Evolutionary conservation across 23 tunicate genomes (phyloP).

Genomic region (Pegea sp.): DNA sequence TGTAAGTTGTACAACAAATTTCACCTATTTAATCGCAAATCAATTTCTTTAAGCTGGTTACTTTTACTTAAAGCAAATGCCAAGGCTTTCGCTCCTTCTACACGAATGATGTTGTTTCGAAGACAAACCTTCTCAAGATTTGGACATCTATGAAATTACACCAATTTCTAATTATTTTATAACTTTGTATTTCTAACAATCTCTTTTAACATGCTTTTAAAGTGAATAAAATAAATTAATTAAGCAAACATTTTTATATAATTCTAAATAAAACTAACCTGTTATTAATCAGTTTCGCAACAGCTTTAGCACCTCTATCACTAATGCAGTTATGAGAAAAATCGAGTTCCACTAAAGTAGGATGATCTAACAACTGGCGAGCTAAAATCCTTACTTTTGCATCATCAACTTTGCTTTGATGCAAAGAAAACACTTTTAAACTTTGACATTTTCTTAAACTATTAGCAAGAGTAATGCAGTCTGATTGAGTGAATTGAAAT

Average conservation of each 20-base stretch:
- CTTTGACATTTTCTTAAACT: constrained; percentile 28
- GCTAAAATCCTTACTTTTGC: constrained; percentile 35
- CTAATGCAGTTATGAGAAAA: constrained; percentile 71
- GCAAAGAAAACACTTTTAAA: constrained; percentile 30
- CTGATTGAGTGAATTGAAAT: constrained; percentile 80
- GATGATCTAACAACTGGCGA: constrained; percentile 69
- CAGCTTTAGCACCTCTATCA: constrained; percentile 79
- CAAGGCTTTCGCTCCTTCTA: constrained; percentile 70
- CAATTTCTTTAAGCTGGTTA: constrained; percentile 15
- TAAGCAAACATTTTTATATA: too few species aligned
- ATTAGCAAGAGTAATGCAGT: constrained; percentile 51
- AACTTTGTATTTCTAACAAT: background rate
- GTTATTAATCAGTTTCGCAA: constrained; percentile 87
- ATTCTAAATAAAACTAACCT: constrained; percentile 17
- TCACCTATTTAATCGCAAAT: constrained; percentile 65
- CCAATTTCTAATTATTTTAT: background rate
- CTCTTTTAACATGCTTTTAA: background rate
- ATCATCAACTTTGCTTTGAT: constrained; percentile 80
- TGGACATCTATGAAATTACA: constrained; percentile 42
- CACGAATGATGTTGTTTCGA: constrained; percentile 44
- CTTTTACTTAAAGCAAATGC: constrained; percentile 69
- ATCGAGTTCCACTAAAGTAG: constrained; percentile 33
- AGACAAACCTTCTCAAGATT: constrained; percentile 37
- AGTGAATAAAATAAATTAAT: too few species aligned
- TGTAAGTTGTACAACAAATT: background rate